A percentile compares a stretch with the other conserved stretches of the same genome.
phyloP scores from a whole-genome alignment of 2,797 vertebrate species.

The Myotis myotis region DNA sequence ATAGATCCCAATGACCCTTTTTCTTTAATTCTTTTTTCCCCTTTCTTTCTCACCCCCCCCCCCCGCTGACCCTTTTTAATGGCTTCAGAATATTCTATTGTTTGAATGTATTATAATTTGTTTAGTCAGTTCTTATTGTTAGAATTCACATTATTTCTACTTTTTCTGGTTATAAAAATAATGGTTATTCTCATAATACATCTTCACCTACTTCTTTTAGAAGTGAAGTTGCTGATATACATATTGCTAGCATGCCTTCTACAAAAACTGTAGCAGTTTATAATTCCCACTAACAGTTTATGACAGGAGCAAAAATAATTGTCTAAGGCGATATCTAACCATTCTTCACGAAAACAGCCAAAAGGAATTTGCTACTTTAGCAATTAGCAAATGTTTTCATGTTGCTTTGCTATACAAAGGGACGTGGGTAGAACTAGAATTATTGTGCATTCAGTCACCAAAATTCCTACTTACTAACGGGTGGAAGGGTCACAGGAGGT shows the following conservation, averaged over 20 bases:
- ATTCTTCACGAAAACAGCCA: not conserved
- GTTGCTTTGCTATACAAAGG: not conserved
- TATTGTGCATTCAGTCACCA: conserved; percentile 30
- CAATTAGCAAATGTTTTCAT: not conserved
- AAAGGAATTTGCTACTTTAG: conserved; percentile 17
- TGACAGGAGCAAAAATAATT: conserved; percentile 16
- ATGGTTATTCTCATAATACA: not conserved
- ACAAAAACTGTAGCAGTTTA: conserved; percentile 17
- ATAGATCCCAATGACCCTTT: not conserved
- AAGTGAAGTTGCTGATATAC: not conserved
- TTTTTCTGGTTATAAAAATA: conserved; percentile 32
- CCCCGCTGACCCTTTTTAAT: not conserved
- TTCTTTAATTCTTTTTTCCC: not conserved
- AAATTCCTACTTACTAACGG: conserved; percentile 21
- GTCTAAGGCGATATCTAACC: not conserved
- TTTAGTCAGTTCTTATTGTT: not conserved
- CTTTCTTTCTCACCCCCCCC: fast-evolving
- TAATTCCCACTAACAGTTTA: not conserved
- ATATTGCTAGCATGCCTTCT: not conserved
- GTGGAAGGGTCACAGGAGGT: not conserved
- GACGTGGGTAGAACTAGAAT: not conserved
- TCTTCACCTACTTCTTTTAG: not conserved
- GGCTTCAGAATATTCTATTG: not conserved
- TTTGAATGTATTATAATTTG: conserved; percentile 4
- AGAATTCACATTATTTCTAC: not conserved